Evolutionary conservation across 2,888 invertebrate species (phyloP).

Genomic region (Euplexia lucipara): DNA sequence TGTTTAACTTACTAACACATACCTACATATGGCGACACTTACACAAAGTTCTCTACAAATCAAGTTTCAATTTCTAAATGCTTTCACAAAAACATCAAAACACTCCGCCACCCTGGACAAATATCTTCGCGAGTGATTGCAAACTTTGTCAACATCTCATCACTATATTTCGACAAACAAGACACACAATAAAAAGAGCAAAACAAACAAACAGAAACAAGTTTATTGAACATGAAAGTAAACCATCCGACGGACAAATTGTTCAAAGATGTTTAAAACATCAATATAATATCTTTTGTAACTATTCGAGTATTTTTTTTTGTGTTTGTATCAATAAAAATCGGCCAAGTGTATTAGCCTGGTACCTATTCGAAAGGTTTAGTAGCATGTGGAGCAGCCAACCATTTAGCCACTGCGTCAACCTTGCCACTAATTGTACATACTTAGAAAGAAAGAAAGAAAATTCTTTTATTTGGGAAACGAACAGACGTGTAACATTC

Average conservation of each 20-base stretch:
- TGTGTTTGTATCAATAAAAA: not conserved
- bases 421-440: no score
- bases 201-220: conserved; percentile 31
- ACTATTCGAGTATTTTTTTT: not conserved
- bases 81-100: conserved; percentile 28
- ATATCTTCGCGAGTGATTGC: conserved; percentile 35
- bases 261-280: conserved; percentile 49
- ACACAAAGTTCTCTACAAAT: conserved; percentile 1
- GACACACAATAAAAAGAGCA: conserved; percentile 36
- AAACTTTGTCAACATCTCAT: conserved; percentile 45
- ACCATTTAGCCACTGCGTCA: no score
- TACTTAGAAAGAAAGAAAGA: no score
- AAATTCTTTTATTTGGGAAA: no score
- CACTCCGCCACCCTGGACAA: conserved; percentile 21
- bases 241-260: conserved; percentile 33
- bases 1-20: no score
- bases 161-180: conserved; percentile 40
- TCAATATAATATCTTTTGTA: conserved; percentile 15
- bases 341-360: no score
- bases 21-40: not conserved
- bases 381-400: no score
- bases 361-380: no score
- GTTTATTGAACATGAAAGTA: conserved; percentile 51
- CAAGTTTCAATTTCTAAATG: conserved; percentile 10
- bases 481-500: no score